Evolutionary conservation across 2,113 vertebrate species (phyloP).

Genomic region (Chloropsis hardwickii): DNA sequence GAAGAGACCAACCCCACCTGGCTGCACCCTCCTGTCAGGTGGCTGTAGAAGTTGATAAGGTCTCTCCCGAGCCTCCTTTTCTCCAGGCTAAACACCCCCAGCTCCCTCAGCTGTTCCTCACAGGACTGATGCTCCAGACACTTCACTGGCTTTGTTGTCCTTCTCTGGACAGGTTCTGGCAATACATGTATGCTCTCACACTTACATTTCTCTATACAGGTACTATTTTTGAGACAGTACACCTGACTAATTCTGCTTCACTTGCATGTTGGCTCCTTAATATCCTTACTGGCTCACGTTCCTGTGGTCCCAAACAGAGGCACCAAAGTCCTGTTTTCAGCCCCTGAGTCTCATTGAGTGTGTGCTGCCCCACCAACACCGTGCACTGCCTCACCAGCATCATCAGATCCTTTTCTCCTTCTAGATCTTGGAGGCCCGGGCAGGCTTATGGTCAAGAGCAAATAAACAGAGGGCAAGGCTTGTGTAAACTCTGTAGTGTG

Average conservation of each 20-base stretch:
- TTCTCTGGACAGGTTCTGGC: neutral
- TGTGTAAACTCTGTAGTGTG: neutral
- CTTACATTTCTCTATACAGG: neutral
- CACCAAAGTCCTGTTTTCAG: accelerated
- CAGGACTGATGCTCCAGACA: neutral
- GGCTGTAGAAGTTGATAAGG: neutral
- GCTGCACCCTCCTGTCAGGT: neutral
- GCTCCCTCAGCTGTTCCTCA: neutral
- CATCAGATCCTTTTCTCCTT: neutral
- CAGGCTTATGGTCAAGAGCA: neutral
- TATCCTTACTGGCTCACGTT: neutral
- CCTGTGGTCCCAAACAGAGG: neutral
- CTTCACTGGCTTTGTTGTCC: neutral
- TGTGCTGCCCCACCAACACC: neutral
- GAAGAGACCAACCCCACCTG: accelerated
- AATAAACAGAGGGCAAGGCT: neutral
- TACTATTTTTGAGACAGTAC: neutral
- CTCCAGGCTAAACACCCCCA: neutral
- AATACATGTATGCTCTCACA: neutral
- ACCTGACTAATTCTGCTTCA: neutral
- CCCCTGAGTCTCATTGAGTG: accelerated
- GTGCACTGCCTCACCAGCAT: neutral
- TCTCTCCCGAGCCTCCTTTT: neutral
- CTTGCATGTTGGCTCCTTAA: neutral
- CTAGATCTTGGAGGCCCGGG: neutral